phyloP scores from a whole-genome alignment of 2,113 vertebrate species.

The Beaufortia kweichowensis region DNA sequence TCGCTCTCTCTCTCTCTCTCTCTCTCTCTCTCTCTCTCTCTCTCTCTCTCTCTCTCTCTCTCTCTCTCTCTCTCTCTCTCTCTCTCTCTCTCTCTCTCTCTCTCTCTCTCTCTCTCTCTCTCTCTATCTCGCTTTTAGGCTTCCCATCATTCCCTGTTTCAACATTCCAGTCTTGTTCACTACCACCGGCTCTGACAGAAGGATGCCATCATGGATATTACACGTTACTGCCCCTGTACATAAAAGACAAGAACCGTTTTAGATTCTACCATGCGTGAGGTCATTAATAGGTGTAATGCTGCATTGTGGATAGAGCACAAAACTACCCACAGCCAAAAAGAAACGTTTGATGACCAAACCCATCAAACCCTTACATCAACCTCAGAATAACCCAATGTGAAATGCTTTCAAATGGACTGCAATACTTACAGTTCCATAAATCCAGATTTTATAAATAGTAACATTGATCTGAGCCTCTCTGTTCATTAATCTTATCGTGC shows the following conservation, averaged over 20 bases:
- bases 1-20: too few species aligned
- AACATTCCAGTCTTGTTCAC: slow-evolving; percentile 6
- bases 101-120: not conserved
- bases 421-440: not conserved
- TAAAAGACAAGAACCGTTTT: not conserved
- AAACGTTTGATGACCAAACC: slow-evolving; percentile 35
- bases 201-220: slow-evolving; percentile 35
- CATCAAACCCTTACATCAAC: slow-evolving; percentile 28
- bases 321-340: slow-evolving; percentile 11
- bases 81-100: not conserved
- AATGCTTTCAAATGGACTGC: slow-evolving; percentile 12
- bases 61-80: too few species aligned
- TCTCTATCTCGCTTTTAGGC: slow-evolving; percentile 6
- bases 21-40: too few species aligned
- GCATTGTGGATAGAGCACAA: slow-evolving; percentile 11
- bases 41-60: too few species aligned
- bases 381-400: not conserved
- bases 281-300: slow-evolving; percentile 38
- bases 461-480: slow-evolving; percentile 3
- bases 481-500: slow-evolving; percentile 24
- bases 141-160: slow-evolving; percentile 35
- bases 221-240: slow-evolving; percentile 2
- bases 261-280: not conserved
- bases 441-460: slow-evolving; percentile 43
- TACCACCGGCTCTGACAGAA: slow-evolving; percentile 34